These are phyloP conservation scores for Schizothorax lantsangensis DNA, from an alignment of 2,797 vertebrate genomes.

Conservation along the genomic window DNA sequence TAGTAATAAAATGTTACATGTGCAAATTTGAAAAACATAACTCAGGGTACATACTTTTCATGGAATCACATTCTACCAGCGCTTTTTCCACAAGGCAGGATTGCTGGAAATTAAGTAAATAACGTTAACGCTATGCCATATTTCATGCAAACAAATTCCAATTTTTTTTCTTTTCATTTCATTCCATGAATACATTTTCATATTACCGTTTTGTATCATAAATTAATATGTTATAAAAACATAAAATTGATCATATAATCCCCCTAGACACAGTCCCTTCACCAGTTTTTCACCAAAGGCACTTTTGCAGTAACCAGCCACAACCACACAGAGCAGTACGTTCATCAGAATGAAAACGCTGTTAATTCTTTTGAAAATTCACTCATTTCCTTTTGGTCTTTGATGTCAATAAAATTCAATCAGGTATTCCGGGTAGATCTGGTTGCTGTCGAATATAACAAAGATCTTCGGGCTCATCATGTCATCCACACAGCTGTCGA, in stretches of 20 bases:
- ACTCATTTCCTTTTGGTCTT: constrained; percentile 1
- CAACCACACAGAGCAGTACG: neutral
- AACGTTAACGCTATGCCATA: neutral
- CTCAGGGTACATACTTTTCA: neutral
- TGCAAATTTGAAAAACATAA: constrained; percentile 31
- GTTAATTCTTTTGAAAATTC: neutral
- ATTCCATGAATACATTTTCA: neutral
- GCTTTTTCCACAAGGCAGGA: neutral
- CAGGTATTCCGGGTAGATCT: constrained; percentile 97
- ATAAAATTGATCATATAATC: neutral
- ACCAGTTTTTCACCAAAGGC: constrained; percentile 32
- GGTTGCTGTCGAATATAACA: constrained; percentile 97
- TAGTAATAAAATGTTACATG: neutral
- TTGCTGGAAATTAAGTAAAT: neutral
- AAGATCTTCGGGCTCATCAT: constrained; percentile 94
- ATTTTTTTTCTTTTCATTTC: neutral
- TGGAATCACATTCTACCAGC: neutral
- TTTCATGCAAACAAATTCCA: neutral
- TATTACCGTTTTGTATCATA: neutral
- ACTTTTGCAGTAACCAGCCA: constrained; percentile 30
- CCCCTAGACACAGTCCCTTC: neutral
- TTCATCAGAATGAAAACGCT: neutral
- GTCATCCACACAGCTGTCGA: constrained; percentile 96
- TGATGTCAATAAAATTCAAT: constrained; percentile 89
- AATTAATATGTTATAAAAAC: neutral